Base-by-base conservation (phyloP, 2,888 invertebrate species). In the Gymnocheta viridis region DNA sequence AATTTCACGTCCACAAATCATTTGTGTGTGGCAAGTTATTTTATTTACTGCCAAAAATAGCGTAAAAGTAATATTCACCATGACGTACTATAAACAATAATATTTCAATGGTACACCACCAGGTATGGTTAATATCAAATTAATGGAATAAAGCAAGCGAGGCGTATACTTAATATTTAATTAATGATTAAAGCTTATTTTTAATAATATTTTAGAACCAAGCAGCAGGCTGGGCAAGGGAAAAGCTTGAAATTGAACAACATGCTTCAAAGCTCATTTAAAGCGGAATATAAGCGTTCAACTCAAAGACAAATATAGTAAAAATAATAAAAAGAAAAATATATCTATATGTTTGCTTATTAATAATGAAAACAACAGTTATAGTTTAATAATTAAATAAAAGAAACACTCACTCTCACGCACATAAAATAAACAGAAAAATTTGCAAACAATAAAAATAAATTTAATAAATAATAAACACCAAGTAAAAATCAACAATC, bases 381-480 rank as follows among this genome's bases (percentile, higher is more conserved):
- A 17, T 24, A 22, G 35, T 56, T 66, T 35, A 44, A 17, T 66
- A 76, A 56, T 32, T 6, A 66, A 54, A 32, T 1, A 29, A 24
- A n/a, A 70, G 5, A 62, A 10, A 38, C 3, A 73, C 14, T 67
- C 58, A 24, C 29, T 14, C 62, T 44, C 62, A 54, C 44, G 60
- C 70, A 44, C 17, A n/a, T 22, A 69, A 54, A 62, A 70, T 14
- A 66, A 58, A 38, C 6, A 9, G 19, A 64, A 84, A 64, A 17
- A 44, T 60, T n/a, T 82, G 69, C 66, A 77, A 77, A 77, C 24
- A 70, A 77, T 72, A 77, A 56, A 35, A 73, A 54, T 17, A 41
- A 58, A 64, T 44, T 66, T 56, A 64, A 27, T 38, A 5, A 58
- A 19, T 60, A 22, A 60, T 24, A 35, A 19, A 66, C 29, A 54